These are phyloP conservation scores for Chymomyza fuscimana DNA, from an alignment of 2,888 invertebrate genomes.

Conservation along the genomic window DNA sequence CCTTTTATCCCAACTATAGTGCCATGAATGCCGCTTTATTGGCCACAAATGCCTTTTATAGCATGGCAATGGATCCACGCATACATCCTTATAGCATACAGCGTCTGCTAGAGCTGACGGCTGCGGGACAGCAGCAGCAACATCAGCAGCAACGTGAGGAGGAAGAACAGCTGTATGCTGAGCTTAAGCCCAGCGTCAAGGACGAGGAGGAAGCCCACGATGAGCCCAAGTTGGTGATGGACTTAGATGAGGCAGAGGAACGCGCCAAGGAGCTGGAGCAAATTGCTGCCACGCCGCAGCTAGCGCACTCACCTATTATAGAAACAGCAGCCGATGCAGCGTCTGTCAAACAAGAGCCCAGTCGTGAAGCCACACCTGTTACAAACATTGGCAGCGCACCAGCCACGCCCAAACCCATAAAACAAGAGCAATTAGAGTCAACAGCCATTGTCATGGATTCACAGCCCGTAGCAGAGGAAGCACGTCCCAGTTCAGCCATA, in stretches of 20 bases:
- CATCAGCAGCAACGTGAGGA: conserved; percentile 23
- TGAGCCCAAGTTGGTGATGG: conserved; percentile 84
- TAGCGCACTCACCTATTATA: not conserved
- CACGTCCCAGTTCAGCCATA: conserved; percentile 9
- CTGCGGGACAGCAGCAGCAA: conserved; percentile 76
- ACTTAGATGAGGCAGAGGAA: conserved; percentile 83
- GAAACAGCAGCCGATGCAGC: conserved; percentile 7
- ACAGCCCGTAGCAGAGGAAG: conserved; percentile 50
- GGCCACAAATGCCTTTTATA: conserved; percentile 79
- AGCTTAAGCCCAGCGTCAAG: conserved; percentile 37
- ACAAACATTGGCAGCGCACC: conserved; percentile 16
- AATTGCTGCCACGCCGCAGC: conserved; percentile 6
- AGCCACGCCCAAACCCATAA: conserved; percentile 47
- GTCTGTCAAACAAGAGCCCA: conserved; percentile 50
- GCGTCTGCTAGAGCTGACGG: conserved; percentile 77
- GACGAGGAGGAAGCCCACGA: conserved; percentile 79
- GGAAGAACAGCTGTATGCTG: conserved; percentile 72
- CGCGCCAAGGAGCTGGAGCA: conserved; percentile 24
- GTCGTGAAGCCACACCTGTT: conserved; percentile 74
- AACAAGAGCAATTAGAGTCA: conserved; percentile 42
- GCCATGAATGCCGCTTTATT: conserved; percentile 83
- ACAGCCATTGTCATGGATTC: conserved; percentile 38
- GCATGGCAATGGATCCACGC: conserved; percentile 78
- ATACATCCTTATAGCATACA: conserved; percentile 79
- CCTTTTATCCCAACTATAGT: conserved; percentile 86